Conservation (phyloP, 2,888 invertebrate genomes). For the Calephelis perditalis region DNA sequence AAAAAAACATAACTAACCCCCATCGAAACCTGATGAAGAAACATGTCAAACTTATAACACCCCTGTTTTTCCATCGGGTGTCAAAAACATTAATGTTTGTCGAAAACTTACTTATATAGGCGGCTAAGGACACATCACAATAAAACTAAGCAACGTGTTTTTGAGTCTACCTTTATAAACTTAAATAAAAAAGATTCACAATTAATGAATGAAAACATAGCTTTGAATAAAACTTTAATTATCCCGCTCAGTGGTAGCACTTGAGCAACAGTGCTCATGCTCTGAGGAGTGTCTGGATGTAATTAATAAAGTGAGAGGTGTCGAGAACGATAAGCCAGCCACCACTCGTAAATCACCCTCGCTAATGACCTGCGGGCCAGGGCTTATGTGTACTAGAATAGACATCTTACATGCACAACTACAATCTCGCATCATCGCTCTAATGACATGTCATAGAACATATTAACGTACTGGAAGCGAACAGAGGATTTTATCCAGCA, state of each 20-base stretch:
- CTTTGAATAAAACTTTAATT: conserved; percentile 9
- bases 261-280: conserved; percentile 12
- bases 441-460: neutral
- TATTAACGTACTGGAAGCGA: neutral
- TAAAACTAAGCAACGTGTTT: neutral
- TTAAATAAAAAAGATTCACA: neutral
- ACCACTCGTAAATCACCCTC: conserved; percentile 48
- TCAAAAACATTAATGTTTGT: too few species aligned
- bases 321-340: conserved; percentile 46
- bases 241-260: conserved; percentile 11
- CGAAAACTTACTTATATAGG: too few species aligned
- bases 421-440: conserved; percentile 4
- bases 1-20: too few species aligned
- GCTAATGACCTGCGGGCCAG: conserved; percentile 42
- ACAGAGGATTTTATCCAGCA: neutral
- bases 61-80: too few species aligned
- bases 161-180: neutral
- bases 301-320: conserved; percentile 51
- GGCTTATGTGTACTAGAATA: conserved; percentile 2
- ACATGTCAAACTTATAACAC: too few species aligned
- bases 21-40: too few species aligned
- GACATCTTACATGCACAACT: neutral
- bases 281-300: conserved; percentile 28
- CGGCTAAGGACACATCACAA: too few species aligned
- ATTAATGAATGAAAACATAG: conserved; percentile 7